A percentile compares a stretch with the other conserved stretches of the same genome.
Conservation (phyloP, 2,113 vertebrate species). For the Phyllostomus hastatus region DNA sequence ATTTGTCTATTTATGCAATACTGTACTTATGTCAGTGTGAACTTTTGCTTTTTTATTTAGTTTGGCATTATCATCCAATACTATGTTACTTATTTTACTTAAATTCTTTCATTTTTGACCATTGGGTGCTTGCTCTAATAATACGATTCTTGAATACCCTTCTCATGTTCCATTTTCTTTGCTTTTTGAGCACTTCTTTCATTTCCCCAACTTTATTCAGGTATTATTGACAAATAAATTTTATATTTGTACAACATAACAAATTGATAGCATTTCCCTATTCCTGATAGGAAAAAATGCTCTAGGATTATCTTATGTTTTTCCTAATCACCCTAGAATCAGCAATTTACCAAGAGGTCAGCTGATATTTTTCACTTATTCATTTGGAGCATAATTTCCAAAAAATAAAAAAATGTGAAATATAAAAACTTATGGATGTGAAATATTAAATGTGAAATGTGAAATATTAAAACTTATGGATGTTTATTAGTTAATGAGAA, state of each 20-base stretch:
- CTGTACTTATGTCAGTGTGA: neutral
- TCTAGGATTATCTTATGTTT: neutral
- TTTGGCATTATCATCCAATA: neutral
- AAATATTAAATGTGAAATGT: no score
- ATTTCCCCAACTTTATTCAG: neutral
- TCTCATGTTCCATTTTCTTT: neutral
- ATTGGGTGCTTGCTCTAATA: neutral
- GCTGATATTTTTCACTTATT: neutral
- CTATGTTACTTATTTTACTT: neutral
- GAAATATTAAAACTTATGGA: neutral
- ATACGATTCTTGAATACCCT: neutral
- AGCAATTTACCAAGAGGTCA: neutral
- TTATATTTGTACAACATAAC: neutral
- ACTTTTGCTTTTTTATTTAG: neutral
- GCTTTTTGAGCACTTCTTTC: neutral
- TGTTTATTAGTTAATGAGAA: neutral
- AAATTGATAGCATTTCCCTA: neutral
- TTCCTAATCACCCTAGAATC: neutral
- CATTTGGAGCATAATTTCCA: neutral
- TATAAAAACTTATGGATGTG: neutral
- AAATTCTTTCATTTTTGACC: neutral
- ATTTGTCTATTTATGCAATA: neutral
- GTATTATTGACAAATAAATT: neutral
- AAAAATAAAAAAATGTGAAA: neutral
- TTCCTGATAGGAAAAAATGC: neutral